phyloP scores from a whole-genome alignment of 37 sponge, comb jelly and placozoan genomes.

The Diacarnus erythraeanus region DNA sequence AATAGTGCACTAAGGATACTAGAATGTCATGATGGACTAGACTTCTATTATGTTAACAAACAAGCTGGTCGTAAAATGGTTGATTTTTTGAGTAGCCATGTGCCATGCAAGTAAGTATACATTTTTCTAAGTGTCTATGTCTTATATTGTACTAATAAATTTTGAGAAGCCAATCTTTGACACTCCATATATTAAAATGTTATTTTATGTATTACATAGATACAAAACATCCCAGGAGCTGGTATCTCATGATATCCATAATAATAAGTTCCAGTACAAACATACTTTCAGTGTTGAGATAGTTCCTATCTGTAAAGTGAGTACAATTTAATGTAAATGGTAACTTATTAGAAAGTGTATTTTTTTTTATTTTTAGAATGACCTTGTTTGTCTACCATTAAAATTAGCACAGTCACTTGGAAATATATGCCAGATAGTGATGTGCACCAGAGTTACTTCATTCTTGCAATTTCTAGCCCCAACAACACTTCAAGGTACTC shows the following conservation, averaged over 20 bases:
- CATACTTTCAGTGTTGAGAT: constrained; percentile 95
- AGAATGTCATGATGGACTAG: constrained; percentile 73
- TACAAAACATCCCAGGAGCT: constrained; percentile 95
- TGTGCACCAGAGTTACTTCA: constrained; percentile 73
- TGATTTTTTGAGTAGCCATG: constrained; percentile 79
- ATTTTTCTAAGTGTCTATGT: neutral
- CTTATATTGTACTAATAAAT: neutral
- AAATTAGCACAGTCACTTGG: constrained; percentile 79
- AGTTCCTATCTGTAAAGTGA: constrained; percentile 85
- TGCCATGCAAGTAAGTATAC: constrained; percentile 78
- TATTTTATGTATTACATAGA: constrained; percentile 11
- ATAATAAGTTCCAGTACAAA: constrained; percentile 95
- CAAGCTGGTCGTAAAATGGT: constrained; percentile 90
- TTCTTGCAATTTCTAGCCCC: constrained; percentile 86
- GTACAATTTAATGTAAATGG: neutral
- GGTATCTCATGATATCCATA: constrained; percentile 93
- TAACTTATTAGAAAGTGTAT: neutral
- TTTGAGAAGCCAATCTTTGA: neutral
- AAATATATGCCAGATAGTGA: constrained; percentile 75
- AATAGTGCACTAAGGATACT: constrained; percentile 64
- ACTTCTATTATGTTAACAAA: constrained; percentile 83
- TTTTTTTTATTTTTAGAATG: constrained; percentile 56
- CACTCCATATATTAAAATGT: neutral
- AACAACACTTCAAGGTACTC: constrained; percentile 70
- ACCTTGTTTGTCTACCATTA: constrained; percentile 84